These are phyloP conservation scores for Himalopsyche tibetana DNA, from an alignment of 2,888 invertebrate species.

Conservation along the genomic window DNA sequence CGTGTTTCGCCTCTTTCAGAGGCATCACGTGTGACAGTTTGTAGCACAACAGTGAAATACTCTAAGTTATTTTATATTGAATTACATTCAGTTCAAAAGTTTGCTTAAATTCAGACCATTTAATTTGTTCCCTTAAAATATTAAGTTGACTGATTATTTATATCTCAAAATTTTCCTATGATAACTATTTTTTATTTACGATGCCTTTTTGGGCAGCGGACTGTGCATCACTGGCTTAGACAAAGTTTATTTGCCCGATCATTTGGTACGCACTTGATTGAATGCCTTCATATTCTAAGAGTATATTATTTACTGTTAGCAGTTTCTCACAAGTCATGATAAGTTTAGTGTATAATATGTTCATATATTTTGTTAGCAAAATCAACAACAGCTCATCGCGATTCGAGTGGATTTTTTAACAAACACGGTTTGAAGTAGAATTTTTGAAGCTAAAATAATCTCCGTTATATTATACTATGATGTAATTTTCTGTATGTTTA, in stretches of 20 bases:
- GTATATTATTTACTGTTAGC: background rate
- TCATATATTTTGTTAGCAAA: conserved; percentile 9
- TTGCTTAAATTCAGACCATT: too few species aligned
- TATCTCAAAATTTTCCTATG: too few species aligned
- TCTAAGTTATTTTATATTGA: too few species aligned
- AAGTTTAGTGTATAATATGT: conserved; percentile 3
- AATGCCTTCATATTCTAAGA: background rate
- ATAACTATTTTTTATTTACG: too few species aligned
- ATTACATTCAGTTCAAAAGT: too few species aligned
- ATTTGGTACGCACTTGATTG: conserved; percentile 1
- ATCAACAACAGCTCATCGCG: conserved; percentile 1
- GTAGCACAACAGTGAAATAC: too few species aligned
- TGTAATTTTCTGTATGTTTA: background rate
- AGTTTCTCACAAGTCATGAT: conserved; percentile 31
- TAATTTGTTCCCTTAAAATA: too few species aligned
- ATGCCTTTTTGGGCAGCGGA: too few species aligned
- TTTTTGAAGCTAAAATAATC: background rate
- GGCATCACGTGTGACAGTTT: too few species aligned
- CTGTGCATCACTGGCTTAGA: background rate
- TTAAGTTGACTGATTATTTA: too few species aligned
- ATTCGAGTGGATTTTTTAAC: conserved; percentile 2
- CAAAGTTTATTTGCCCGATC: background rate
- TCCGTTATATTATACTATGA: background rate
- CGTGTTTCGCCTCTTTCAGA: too few species aligned
- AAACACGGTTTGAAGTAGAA: background rate